A percentile compares a stretch with the other conserved stretches of the same genome.
These are phyloP conservation scores for Aphaenogaster ashmeadi DNA, from an alignment of 1,140 invertebrate genomes.

Conservation along the genomic window DNA sequence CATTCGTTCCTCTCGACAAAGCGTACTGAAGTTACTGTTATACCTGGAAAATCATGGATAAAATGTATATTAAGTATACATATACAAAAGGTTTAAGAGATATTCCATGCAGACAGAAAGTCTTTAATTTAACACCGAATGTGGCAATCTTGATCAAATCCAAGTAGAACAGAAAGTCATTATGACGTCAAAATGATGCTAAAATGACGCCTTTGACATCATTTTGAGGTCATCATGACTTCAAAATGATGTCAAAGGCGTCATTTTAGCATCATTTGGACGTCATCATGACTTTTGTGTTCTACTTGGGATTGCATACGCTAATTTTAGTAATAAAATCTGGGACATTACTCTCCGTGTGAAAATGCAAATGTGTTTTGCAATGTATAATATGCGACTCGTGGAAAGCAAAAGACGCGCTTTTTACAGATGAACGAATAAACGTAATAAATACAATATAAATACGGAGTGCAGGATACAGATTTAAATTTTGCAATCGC, in stretches of 20 bases:
- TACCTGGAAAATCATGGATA: conserved; percentile 44
- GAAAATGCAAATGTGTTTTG: conserved; percentile 1
- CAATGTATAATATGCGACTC: background rate
- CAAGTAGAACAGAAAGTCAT: no score
- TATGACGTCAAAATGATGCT: no score
- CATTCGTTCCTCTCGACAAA: conserved; percentile 81
- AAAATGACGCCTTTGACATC: no score
- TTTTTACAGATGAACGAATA: background rate
- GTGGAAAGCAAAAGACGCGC: background rate
- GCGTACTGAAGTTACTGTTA: conserved; percentile 78
- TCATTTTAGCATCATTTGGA: no score
- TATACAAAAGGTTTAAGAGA: background rate
- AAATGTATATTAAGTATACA: background rate
- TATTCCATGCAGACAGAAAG: background rate
- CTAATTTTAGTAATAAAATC: background rate
- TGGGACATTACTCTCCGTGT: background rate
- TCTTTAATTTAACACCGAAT: background rate
- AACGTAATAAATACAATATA: background rate
- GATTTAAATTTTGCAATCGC: conserved; percentile 12
- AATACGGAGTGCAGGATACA: background rate
- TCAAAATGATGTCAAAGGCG: no score
- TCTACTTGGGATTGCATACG: no score
- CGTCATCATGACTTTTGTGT: no score
- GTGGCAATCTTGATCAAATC: background rate
- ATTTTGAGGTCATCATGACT: no score